Evolutionary conservation across 2,797 vertebrate species (phyloP).

Genomic region (Lemur catta): DNA sequence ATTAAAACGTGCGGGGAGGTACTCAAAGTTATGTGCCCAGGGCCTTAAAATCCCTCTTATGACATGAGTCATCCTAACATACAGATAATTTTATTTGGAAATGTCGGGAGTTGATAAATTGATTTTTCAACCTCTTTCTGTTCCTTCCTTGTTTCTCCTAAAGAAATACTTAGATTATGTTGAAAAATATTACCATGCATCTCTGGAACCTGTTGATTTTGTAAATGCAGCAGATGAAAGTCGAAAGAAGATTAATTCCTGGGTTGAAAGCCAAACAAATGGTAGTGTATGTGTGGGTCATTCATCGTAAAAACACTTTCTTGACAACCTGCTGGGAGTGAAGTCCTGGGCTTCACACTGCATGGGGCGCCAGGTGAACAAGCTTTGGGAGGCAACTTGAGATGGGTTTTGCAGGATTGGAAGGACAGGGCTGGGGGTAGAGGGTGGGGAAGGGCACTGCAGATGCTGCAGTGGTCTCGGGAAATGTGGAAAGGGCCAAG

Average conservation of each 20-base stretch:
- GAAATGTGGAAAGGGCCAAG: background rate
- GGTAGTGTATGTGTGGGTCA: constrained; percentile 65
- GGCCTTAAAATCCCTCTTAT: background rate
- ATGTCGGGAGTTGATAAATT: background rate
- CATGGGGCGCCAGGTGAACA: fast-evolving
- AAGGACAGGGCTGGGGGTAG: background rate
- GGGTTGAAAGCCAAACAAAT: constrained; percentile 78
- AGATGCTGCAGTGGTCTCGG: background rate
- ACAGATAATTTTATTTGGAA: background rate
- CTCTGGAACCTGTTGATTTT: constrained; percentile 79
- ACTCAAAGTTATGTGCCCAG: background rate
- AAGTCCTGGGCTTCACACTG: background rate
- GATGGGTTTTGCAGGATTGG: background rate
- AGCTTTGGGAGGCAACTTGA: background rate
- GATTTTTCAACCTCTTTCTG: constrained; percentile 41
- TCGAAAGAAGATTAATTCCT: constrained; percentile 80
- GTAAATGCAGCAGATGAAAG: constrained; percentile 70
- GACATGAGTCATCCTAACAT: background rate
- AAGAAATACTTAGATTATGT: constrained; percentile 77
- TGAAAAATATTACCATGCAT: constrained; percentile 76
- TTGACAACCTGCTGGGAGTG: background rate
- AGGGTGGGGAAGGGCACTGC: background rate
- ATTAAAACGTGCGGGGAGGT: background rate
- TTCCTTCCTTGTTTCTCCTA: constrained; percentile 54
- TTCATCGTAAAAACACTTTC: background rate